These are phyloP conservation scores for Acomys russatus DNA, from an alignment of 2,797 vertebrate genomes.

Conservation along the genomic window DNA sequence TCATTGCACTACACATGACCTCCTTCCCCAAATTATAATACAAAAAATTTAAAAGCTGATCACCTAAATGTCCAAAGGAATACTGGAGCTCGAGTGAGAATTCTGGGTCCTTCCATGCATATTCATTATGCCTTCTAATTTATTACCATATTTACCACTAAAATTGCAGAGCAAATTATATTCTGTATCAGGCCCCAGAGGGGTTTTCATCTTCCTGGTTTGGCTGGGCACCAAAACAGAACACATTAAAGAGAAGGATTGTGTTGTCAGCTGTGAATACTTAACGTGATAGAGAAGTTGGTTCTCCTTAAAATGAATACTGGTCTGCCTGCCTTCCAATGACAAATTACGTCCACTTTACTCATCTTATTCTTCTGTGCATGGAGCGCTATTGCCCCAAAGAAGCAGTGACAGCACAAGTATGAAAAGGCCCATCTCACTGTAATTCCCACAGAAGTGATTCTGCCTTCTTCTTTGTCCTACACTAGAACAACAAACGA, in stretches of 20 bases:
- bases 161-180: conserved; percentile 86
- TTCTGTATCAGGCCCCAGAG: conserved; percentile 79
- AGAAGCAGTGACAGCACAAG: background rate
- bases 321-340: conserved; percentile 4
- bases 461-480: background rate
- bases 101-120: conserved; percentile 76
- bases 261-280: conserved; percentile 82
- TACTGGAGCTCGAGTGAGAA: background rate
- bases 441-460: background rate
- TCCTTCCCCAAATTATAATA: background rate
- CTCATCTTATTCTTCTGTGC: conserved; percentile 53
- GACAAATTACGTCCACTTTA: conserved; percentile 72
- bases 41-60: background rate
- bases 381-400: background rate
- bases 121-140: conserved; percentile 86
- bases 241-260: conserved; percentile 85
- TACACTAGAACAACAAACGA: background rate
- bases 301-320: conserved; percentile 71
- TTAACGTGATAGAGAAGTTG: conserved; percentile 84
- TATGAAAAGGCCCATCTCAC: conserved; percentile 11
- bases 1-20: background rate
- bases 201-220: conserved; percentile 83
- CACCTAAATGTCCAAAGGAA: conserved; percentile 5
- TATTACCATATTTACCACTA: conserved; percentile 87
- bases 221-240: conserved; percentile 87